A percentile compares a stretch with the other conserved stretches of the same genome.
Evolutionary conservation across 2,888 invertebrate genomes (phyloP).

Genomic region (Catocala nupta): DNA sequence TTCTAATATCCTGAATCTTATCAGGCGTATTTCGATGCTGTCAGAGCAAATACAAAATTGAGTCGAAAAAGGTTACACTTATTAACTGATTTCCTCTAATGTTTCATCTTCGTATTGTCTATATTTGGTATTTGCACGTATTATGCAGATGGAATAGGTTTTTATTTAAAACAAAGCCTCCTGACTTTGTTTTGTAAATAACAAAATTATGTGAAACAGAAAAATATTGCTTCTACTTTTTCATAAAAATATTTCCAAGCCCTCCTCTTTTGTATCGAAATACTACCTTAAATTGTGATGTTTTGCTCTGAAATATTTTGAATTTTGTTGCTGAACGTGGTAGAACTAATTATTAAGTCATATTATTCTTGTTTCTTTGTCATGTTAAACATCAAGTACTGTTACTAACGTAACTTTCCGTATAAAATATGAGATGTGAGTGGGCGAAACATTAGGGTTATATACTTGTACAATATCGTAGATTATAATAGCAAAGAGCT

Average conservation of each 20-base stretch:
- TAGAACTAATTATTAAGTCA: not conserved
- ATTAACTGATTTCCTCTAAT: slow-evolving; percentile 29
- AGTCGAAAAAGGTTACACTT: slow-evolving; percentile 8
- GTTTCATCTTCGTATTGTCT: slow-evolving; percentile 25
- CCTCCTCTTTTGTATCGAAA: slow-evolving; percentile 19
- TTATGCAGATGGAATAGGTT: slow-evolving; percentile 39
- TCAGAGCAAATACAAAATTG: not conserved
- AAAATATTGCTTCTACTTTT: slow-evolving; percentile 38
- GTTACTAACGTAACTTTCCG: slow-evolving; percentile 26
- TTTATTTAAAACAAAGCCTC: slow-evolving; percentile 42
- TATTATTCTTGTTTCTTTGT: slow-evolving; percentile 1
- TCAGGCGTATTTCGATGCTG: no score
- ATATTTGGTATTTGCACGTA: slow-evolving; percentile 35
- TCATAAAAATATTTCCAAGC: slow-evolving; percentile 31
- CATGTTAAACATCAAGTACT: slow-evolving; percentile 28
- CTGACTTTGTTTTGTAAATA: slow-evolving; percentile 44
- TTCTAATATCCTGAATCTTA: no score
- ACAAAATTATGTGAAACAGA: slow-evolving; percentile 47
- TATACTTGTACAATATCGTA: slow-evolving; percentile 44
- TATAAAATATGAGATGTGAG: slow-evolving; percentile 38
- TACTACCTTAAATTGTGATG: slow-evolving; percentile 14
- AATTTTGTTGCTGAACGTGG: not conserved
- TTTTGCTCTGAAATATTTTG: slow-evolving; percentile 6
- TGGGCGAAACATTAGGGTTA: slow-evolving; percentile 38
- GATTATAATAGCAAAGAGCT: slow-evolving; percentile 67